phyloP scores from a whole-genome alignment of 2,797 vertebrate genomes.

The Erethizon dorsatum region DNA sequence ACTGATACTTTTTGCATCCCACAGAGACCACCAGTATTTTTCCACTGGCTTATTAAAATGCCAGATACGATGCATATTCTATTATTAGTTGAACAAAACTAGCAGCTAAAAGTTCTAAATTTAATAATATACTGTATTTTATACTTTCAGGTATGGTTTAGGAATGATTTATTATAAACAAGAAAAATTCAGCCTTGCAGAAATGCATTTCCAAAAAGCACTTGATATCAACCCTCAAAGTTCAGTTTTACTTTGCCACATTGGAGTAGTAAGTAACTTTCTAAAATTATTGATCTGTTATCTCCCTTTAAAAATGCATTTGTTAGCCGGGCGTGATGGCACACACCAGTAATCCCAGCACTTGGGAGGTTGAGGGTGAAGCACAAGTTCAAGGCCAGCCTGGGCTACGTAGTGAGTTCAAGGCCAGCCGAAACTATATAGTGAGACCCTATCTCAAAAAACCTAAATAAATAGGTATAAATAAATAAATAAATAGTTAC shows the following conservation, averaged over 20 bases:
- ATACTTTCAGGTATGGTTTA: constrained; percentile 95
- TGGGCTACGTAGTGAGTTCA: not conserved
- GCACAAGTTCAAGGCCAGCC: not conserved
- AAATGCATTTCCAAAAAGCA: constrained; percentile 99
- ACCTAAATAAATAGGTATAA: not conserved
- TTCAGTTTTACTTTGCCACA: constrained; percentile 98
- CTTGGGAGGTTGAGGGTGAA: not conserved
- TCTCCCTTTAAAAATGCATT: constrained; percentile 45
- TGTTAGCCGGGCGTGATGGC: not conserved
- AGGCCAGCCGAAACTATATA: not conserved
- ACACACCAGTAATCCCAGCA: not conserved
- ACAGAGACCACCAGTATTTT: constrained; percentile 38
- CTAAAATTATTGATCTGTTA: constrained; percentile 39
- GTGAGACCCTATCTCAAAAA: not conserved
- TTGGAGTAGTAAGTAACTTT: constrained; percentile 95
- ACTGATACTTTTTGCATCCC: constrained; percentile 31
- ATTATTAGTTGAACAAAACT: constrained; percentile 55
- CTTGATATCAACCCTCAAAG: constrained; percentile 99
- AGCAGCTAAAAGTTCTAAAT: constrained; percentile 37
- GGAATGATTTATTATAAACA: constrained; percentile 99
- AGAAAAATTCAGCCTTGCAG: constrained; percentile 98
- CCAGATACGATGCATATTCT: not conserved
- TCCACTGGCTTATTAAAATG: constrained; percentile 63
- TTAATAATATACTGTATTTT: constrained; percentile 77
- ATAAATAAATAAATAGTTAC: not conserved